Evolutionary conservation across 2,797 vertebrate genomes (phyloP).

Genomic region (Botia kubotai): DNA sequence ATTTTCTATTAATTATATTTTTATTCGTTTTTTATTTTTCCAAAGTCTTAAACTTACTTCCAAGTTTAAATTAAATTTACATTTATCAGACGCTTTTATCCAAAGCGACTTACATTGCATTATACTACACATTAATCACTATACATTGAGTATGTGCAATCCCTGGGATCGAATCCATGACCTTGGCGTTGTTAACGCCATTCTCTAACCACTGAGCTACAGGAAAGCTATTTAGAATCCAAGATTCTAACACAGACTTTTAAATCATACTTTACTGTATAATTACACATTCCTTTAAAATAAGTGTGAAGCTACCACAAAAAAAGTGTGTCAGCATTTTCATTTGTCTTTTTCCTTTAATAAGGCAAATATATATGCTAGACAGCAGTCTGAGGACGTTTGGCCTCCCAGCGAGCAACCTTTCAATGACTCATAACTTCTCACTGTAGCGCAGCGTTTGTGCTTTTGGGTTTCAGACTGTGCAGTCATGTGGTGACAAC

Average conservation of each 20-base stretch:
- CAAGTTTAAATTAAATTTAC: not conserved
- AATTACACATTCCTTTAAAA: not conserved
- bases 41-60: not conserved
- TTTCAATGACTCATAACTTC: slow-evolving; percentile 54
- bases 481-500: slow-evolving; percentile 53
- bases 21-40: not conserved
- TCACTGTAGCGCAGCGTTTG: slow-evolving; percentile 45
- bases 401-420: slow-evolving; percentile 37
- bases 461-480: slow-evolving; percentile 47
- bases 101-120: too few species aligned
- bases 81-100: too few species aligned
- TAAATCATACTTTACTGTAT: not conserved
- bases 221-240: too few species aligned
- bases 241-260: not conserved
- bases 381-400: slow-evolving; percentile 25
- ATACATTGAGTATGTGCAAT: too few species aligned
- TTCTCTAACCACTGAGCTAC: too few species aligned
- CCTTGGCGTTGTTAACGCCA: too few species aligned
- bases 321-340: not conserved
- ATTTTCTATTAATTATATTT: not conserved
- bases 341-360: slow-evolving; percentile 7
- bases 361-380: not conserved
- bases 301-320: not conserved
- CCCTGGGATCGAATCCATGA: too few species aligned
- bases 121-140: too few species aligned